Conservation (phyloP, 2,888 invertebrate species). For the Leuctra nigra region DNA sequence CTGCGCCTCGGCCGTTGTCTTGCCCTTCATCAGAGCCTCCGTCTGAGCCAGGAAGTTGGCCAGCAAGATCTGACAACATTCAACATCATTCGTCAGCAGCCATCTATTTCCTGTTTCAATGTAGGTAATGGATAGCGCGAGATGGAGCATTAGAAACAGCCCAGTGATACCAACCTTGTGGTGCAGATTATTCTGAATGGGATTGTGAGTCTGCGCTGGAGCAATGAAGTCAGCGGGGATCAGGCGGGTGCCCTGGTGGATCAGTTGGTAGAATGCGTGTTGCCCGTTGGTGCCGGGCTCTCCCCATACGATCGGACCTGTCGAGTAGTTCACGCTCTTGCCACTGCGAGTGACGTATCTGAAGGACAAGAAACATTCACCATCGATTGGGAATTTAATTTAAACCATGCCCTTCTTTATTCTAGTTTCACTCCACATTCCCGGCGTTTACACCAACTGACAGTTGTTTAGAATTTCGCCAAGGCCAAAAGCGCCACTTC, state of each 20-base stretch:
- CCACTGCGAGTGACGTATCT: conserved; percentile 68
- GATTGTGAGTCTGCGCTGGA: conserved; percentile 87
- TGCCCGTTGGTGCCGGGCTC: conserved; percentile 99
- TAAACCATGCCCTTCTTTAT: no score
- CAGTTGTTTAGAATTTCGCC: no score
- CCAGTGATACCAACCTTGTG: conserved; percentile 55
- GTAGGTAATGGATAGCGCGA: background rate
- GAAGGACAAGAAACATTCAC: background rate
- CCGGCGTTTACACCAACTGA: no score
- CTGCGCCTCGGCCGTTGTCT: conserved; percentile 58
- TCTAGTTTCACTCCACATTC: no score
- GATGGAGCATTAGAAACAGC: no score
- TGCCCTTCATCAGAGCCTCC: conserved; percentile 92
- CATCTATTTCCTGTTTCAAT: background rate
- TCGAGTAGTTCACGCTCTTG: conserved; percentile 50
- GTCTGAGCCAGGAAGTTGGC: conserved; percentile 99
- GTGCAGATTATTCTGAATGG: conserved; percentile 69
- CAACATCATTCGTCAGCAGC: conserved; percentile 22
- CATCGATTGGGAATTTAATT: no score
- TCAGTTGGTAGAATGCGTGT: conserved; percentile 98
- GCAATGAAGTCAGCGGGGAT: conserved; percentile 97
- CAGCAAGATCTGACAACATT: conserved; percentile 60
- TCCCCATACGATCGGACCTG: conserved; percentile 90
- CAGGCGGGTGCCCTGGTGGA: conserved; percentile 88
- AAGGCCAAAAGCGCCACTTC: no score